A percentile compares a stretch with the other conserved stretches of the same genome.
These are phyloP conservation scores for Avahi laniger DNA, from an alignment of 2,797 vertebrate species.

Conservation along the genomic window DNA sequence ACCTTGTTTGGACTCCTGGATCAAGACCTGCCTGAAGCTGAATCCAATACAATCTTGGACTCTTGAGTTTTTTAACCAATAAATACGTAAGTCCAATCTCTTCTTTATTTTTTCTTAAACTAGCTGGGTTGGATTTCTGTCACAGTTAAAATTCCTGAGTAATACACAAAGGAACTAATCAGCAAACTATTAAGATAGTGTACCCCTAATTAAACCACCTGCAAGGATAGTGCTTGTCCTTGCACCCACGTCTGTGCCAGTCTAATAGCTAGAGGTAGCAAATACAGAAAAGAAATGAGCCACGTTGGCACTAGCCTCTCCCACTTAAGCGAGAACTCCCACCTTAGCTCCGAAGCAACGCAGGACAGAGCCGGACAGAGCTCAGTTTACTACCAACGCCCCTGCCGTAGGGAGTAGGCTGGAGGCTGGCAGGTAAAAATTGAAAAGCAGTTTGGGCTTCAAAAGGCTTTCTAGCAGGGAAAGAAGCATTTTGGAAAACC, in stretches of 20 bases:
- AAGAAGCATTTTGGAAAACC: background rate
- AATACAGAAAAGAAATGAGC: background rate
- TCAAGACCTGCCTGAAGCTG: background rate
- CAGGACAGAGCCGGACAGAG: background rate
- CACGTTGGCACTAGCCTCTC: background rate
- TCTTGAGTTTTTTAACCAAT: background rate
- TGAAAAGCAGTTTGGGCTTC: background rate
- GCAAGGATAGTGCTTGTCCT: background rate
- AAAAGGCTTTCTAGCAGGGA: background rate
- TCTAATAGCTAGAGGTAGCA: background rate
- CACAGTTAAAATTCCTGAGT: slow-evolving; percentile 17
- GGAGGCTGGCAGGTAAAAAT: background rate
- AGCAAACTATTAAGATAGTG: background rate
- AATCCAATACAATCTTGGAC: background rate
- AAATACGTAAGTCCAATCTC: background rate
- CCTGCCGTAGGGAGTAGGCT: background rate
- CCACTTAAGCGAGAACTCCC: background rate
- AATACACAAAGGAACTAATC: background rate
- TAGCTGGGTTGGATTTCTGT: background rate
- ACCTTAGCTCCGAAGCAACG: background rate
- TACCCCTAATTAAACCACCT: background rate
- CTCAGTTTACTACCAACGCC: background rate
- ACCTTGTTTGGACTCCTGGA: background rate
- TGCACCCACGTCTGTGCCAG: background rate
- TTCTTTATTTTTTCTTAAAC: background rate